A percentile compares a stretch with the other conserved stretches of the same genome.
Conservation (phyloP, 2,797 vertebrate species). For the Pitangus sulphuratus region DNA sequence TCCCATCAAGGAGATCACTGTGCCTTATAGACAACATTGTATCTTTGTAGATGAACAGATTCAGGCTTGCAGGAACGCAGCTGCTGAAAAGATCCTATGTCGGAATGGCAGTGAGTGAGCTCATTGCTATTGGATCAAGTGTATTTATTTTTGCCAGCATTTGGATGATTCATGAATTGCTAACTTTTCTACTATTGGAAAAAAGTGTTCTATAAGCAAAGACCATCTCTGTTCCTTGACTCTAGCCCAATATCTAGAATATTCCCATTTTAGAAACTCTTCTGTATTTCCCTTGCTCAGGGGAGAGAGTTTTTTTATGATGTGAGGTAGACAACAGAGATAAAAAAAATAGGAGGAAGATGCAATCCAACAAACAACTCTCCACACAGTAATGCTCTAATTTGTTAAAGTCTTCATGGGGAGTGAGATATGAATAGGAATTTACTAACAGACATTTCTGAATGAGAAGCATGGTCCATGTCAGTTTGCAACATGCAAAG, state of each 20-base stretch:
- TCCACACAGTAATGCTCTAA: background rate
- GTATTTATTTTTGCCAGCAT: conserved; percentile 44
- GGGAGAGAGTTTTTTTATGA: background rate
- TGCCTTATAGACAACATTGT: background rate
- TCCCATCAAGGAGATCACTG: background rate
- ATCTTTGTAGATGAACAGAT: background rate
- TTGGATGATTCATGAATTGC: conserved; percentile 50
- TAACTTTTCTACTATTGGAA: conserved; percentile 33
- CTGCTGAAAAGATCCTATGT: background rate
- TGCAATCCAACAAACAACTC: background rate
- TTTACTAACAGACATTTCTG: background rate
- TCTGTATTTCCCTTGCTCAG: background rate
- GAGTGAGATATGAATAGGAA: background rate
- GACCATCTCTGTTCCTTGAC: background rate
- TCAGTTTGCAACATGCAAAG: background rate
- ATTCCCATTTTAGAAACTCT: background rate
- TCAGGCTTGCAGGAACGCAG: background rate
- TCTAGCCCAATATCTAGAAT: conserved; percentile 15
- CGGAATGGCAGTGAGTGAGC: background rate
- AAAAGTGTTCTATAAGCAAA: conserved; percentile 31
- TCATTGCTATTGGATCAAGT: conserved; percentile 15
- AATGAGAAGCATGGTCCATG: background rate
- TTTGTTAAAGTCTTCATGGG: background rate
- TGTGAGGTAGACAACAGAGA: background rate
- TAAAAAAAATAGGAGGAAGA: background rate